Base-by-base conservation (phyloP, 2,888 invertebrate species). In the Tetanocera ferruginea region DNA sequence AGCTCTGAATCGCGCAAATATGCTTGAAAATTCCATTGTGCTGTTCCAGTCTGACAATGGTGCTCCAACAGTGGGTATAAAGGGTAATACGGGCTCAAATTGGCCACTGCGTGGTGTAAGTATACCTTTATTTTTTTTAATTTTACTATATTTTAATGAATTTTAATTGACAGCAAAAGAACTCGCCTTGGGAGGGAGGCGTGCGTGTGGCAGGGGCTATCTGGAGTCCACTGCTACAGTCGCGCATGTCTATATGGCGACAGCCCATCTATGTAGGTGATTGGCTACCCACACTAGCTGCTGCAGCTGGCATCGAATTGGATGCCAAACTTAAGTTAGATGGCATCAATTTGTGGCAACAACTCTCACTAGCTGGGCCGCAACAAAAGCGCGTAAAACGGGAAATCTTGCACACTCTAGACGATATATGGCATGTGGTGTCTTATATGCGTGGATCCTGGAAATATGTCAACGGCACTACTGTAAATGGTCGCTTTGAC, bases 41-140 rank as follows among this genome's bases (percentile, higher is more conserved):
- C 89, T 96, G 0, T 98, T 98, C 87, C 93, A 95, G 82, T 94
- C 96, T 14, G 98, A 98, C 87, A 98, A 98, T 87, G 97, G 97
- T 0, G 96, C 94, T 0, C 95, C 95, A 71, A 94, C 95, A 0
- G 90, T 92, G 76, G 96, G 96, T 0, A 84, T 92, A 70, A 93
- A 93, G 85, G 87, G 91, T 71, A 97, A 96, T 89, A 92, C 92
- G 69, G 95, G 93, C 11, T 95, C 95, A 23, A 95, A 95, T 89
- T 95, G 92, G 91, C 96, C 96, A 19, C 87, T 96, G 14, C 91
- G 94, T 87, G 96, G 96, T 23, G 95, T 94, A 90, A 90, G 89
- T 87, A 14, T 19, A 19, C 3, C 19, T 2, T 5, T 3, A 19
- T 19, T 11, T 43, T 43, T 1, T 3, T 2, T 6, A 23, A 2